phyloP scores from a whole-genome alignment of 2,888 invertebrate genomes.

The Drosophila algonquin region DNA sequence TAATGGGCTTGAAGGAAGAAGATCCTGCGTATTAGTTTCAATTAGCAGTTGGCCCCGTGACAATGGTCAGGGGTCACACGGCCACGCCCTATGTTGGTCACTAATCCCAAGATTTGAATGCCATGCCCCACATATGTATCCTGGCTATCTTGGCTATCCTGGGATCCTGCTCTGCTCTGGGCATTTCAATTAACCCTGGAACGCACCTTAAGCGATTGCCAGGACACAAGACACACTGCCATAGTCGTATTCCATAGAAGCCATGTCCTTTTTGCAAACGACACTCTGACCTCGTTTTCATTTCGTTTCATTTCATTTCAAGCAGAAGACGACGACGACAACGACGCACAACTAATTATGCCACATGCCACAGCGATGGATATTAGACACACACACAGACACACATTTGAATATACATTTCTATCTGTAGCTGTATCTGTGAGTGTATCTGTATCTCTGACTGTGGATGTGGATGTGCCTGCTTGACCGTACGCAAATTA shows the following conservation, averaged over 20 bases:
- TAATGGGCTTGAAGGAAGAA: conserved; percentile 30
- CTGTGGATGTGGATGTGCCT: conserved; percentile 36
- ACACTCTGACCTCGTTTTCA: conserved; percentile 67
- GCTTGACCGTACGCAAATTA: conserved; percentile 77
- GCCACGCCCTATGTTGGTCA: conserved; percentile 47
- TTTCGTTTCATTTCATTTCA: background rate
- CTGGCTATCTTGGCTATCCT: conserved; percentile 1
- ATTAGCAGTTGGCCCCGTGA: conserved; percentile 50
- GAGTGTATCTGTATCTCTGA: conserved; percentile 7
- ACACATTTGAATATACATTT: conserved; percentile 12
- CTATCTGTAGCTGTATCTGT: conserved; percentile 11
- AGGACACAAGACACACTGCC: conserved; percentile 59
- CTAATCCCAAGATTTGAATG: conserved; percentile 61
- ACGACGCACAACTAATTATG: conserved; percentile 79
- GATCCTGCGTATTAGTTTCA: conserved; percentile 68
- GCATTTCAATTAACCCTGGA: conserved; percentile 73
- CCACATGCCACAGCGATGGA: conserved; percentile 65
- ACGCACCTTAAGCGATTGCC: conserved; percentile 69
- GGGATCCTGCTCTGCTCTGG: conserved; percentile 38
- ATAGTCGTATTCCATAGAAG: conserved; percentile 42
- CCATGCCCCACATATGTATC: conserved; percentile 23
- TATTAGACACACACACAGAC: conserved; percentile 35
- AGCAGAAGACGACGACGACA: conserved; percentile 44
- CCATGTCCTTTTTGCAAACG: conserved; percentile 50
- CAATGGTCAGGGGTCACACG: conserved; percentile 49